These are phyloP conservation scores for Melangyna quadrimaculata DNA, from an alignment of 2,888 invertebrate genomes.

Conservation along the genomic window DNA sequence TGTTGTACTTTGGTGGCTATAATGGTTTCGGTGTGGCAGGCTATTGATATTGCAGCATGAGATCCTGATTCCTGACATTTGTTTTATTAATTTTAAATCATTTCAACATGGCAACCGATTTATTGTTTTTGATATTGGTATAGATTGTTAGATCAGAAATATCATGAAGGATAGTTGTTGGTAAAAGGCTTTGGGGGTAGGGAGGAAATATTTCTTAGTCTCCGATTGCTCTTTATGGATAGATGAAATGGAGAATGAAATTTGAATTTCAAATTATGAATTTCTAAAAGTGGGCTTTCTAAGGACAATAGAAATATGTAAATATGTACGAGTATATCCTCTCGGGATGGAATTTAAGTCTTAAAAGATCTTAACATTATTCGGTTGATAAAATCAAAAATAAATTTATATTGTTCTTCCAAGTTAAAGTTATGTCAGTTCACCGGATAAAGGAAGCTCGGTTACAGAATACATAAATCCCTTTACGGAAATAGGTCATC, in stretches of 20 bases:
- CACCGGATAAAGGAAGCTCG: neutral
- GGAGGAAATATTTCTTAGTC: neutral
- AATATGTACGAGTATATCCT: too few species aligned
- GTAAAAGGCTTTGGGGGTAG: neutral
- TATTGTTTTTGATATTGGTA: slow-evolving; percentile 23
- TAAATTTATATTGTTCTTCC: neutral
- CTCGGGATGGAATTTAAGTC: neutral
- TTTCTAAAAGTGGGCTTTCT: neutral
- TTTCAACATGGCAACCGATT: slow-evolving; percentile 29
- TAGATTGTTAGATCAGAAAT: neutral
- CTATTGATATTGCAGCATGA: neutral
- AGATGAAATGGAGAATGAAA: neutral
- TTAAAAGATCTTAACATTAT: neutral
- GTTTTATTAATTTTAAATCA: slow-evolving; percentile 48
- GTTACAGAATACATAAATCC: neutral
- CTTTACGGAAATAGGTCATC: neutral
- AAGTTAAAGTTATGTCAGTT: neutral
- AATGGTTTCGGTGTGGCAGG: neutral
- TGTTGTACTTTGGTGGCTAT: slow-evolving; percentile 6
- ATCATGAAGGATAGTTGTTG: neutral
- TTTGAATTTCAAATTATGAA: slow-evolving; percentile 15
- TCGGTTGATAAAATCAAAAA: neutral
- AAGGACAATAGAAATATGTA: neutral
- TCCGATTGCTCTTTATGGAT: neutral
- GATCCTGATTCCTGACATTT: neutral